phyloP scores from a whole-genome alignment of 2,888 invertebrate genomes.

The Tholera decimalis region DNA sequence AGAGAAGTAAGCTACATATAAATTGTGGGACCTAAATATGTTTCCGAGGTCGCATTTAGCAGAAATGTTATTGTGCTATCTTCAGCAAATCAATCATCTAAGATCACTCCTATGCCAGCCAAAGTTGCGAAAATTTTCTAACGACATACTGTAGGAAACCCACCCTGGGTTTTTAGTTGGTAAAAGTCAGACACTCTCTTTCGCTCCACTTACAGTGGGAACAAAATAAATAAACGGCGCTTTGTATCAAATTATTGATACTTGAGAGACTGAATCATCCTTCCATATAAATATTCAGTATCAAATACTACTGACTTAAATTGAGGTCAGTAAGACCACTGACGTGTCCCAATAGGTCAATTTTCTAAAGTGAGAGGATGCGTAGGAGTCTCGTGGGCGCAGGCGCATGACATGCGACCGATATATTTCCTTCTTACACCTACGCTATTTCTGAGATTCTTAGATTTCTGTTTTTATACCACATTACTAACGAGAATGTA shows the following conservation, averaged over 20 bases:
- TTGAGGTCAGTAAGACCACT: conserved; percentile 62
- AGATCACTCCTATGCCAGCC: too few species aligned
- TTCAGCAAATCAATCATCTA: neutral
- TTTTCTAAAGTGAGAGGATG: conserved; percentile 68
- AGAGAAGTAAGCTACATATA: too few species aligned
- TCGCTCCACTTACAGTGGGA: too few species aligned
- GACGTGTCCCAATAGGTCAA: conserved; percentile 59
- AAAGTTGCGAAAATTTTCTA: too few species aligned
- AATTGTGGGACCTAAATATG: too few species aligned
- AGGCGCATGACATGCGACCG: conserved; percentile 34
- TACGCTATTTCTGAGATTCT: conserved; percentile 34
- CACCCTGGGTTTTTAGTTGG: too few species aligned
- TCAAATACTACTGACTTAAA: conserved; percentile 33
- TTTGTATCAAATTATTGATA: neutral
- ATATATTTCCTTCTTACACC: conserved; percentile 43
- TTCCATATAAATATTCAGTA: conserved; percentile 16
- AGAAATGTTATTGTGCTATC: neutral
- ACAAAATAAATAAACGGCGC: too few species aligned
- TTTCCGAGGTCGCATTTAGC: too few species aligned
- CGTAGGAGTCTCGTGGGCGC: conserved; percentile 65
- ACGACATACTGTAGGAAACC: too few species aligned
- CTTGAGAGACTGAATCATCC: conserved; percentile 4
- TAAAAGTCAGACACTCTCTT: too few species aligned
- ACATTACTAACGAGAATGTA: conserved; percentile 5
- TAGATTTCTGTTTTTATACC: conserved; percentile 28